Evolutionary conservation across 2,888 invertebrate species (phyloP), one percentile per base, ranked within the genome.

Genomic region (Oxyteleia sp.): DNA sequence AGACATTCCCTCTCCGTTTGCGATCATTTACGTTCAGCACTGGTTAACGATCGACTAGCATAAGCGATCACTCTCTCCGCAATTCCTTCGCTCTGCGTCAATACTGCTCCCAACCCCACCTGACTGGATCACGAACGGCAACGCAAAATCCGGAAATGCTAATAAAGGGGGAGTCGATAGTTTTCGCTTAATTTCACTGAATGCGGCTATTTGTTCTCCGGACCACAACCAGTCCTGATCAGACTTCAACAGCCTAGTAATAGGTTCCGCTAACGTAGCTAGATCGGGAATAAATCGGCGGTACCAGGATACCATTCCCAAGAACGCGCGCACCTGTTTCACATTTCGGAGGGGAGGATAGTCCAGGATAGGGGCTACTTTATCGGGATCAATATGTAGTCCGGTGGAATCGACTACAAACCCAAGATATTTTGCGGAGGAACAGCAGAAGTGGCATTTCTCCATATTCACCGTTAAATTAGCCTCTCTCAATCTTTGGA

Each of bases 1-100:
- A 41, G 72, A 13, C 82, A 83, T n/a, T 81, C 76, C 5, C 49
- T 51, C n/a, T 80, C 79, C 0, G 84, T 82, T 0, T 69, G 59
- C 1, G 74, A 75, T 29, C 71, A 82, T 2, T 75, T 81, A 13
- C 20, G 29, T 16, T 84, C 79, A 0, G 64, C 61, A 0, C 49
- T 51, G 1, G 63, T 16, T 4, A 84, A 8, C 0, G 69, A 49
- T 3, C 82, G 38, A 45, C 81, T 84, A 13, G 69, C 64, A 7
- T 59, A 83, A 1, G 83, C 66, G 0, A 84, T 79, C 4, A 83
- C 55, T 0, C 32, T 16, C 29, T 86, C 63, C 3, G 0, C 8
- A 1, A 41, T 68, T 8, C 45, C 59, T 7, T 16, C 59, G 11
- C 7, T 47, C 11, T 85, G 84, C 1, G 61, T 76, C 0, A 85